Percentiles rank a stretch among this genome's conserved stretches.
These are phyloP conservation scores for Homarus americanus DNA, from an alignment of 1,140 invertebrate species.

Conservation along the genomic window DNA sequence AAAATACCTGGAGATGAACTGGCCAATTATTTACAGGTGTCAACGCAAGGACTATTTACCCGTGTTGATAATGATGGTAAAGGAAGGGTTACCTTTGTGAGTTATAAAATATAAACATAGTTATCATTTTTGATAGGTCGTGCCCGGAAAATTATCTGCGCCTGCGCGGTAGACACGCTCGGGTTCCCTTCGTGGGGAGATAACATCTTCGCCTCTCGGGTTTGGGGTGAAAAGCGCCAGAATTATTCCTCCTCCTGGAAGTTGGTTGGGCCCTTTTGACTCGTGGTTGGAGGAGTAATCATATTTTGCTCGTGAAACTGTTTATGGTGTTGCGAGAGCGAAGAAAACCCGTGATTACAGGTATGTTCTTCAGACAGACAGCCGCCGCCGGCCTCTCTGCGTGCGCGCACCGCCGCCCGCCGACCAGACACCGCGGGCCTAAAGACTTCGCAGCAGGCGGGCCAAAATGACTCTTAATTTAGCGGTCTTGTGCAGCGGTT, in stretches of 20 bases:
- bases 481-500: slow-evolving; percentile 31
- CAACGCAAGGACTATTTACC: slow-evolving; percentile 70
- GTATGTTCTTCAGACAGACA: slow-evolving; percentile 68
- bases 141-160: slow-evolving; percentile 70
- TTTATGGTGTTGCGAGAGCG: slow-evolving; percentile 74
- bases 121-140: slow-evolving; percentile 75
- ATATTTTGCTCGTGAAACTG: slow-evolving; percentile 75
- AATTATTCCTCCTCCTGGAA: slow-evolving; percentile 21
- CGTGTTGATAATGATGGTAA: slow-evolving; percentile 71
- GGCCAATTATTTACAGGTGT: slow-evolving; percentile 67
- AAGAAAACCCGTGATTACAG: slow-evolving; percentile 74
- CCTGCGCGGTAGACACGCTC: slow-evolving; percentile 58
- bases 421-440: slow-evolving; percentile 47
- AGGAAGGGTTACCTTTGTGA: slow-evolving; percentile 72
- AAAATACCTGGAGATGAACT: slow-evolving; percentile 55
- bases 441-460: slow-evolving; percentile 32
- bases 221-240: slow-evolving; percentile 52
- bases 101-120: slow-evolving; percentile 75
- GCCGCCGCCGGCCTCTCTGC: slow-evolving; percentile 71
- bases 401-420: slow-evolving; percentile 66
- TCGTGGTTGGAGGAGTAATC: slow-evolving; percentile 64
- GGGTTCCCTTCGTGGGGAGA: slow-evolving; percentile 11
- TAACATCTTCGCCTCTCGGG: slow-evolving; percentile 59
- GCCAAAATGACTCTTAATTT: slow-evolving; percentile 63
- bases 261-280: slow-evolving; percentile 63